A percentile compares a stretch with the other conserved stretches of the same genome.
Evolutionary conservation across 2,888 invertebrate genomes (phyloP).

Genomic region (Hipparchia sbordonii): DNA sequence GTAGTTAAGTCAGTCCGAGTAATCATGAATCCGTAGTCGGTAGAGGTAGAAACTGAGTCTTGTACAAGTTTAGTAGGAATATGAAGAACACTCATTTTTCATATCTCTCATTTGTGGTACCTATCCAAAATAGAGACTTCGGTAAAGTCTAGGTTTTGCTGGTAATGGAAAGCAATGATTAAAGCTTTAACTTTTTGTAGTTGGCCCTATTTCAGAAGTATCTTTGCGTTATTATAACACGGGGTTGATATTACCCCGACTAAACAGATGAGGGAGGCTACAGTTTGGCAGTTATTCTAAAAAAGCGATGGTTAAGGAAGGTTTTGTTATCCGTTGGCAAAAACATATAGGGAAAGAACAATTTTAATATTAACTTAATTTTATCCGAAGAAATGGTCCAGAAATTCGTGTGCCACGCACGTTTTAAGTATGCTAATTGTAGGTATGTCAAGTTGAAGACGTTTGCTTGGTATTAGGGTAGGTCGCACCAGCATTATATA

Average conservation of each 20-base stretch:
- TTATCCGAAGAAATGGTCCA: not conserved
- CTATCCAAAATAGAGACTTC: too few relatives aligned
- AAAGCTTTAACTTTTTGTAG: too few relatives aligned
- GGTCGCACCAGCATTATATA: conserved; percentile 60
- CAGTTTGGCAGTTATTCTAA: not conserved
- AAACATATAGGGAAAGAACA: not conserved
- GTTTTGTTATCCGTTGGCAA: not conserved
- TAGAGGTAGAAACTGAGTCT: too few relatives aligned
- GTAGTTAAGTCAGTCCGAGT: too few relatives aligned
- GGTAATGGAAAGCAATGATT: not conserved
- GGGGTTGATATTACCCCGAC: not conserved
- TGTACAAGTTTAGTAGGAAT: too few relatives aligned
- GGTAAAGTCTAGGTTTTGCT: not conserved
- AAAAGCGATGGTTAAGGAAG: not conserved
- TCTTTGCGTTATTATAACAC: not conserved
- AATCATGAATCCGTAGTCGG: too few relatives aligned
- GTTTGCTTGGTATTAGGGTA: conserved; percentile 54
- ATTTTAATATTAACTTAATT: not conserved
- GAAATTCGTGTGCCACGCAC: conserved; percentile 32
- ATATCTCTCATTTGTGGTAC: too few relatives aligned
- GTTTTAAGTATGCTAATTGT: conserved; percentile 28
- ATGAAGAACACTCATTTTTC: too few relatives aligned
- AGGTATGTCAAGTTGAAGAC: conserved; percentile 31
- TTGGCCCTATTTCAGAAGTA: not conserved
- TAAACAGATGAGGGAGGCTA: not conserved